Conservation (phyloP, 2,888 invertebrate genomes). For the Eupithecia subfuscata region DNA sequence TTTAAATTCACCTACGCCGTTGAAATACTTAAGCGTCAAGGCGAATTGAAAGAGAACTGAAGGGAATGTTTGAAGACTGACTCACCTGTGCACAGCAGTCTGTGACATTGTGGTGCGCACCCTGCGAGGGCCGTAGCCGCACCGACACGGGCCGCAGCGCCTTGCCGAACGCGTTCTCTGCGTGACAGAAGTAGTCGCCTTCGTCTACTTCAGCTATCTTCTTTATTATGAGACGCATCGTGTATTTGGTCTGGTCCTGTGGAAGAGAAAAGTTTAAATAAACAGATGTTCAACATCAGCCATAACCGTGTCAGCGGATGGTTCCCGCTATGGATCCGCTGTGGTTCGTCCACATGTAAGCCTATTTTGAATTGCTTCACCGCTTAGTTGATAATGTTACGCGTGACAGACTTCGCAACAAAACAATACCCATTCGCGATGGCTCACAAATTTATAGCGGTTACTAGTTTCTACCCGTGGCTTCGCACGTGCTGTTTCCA, state of each 20-base stretch:
- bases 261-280: background rate
- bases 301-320: too few relatives aligned
- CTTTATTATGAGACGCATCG: slow-evolving; percentile 90
- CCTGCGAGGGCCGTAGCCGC: slow-evolving; percentile 84
- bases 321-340: background rate
- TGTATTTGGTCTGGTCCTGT: slow-evolving; percentile 87
- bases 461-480: too few relatives aligned
- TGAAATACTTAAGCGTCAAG: too few relatives aligned
- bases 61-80: too few relatives aligned
- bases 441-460: too few relatives aligned
- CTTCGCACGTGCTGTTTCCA: too few relatives aligned
- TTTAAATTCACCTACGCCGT: too few relatives aligned
- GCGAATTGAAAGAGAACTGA: too few relatives aligned
- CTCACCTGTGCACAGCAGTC: slow-evolving; percentile 87
- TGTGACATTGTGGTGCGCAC: slow-evolving; percentile 88
- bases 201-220: slow-evolving; percentile 88
- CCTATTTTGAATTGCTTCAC: too few relatives aligned
- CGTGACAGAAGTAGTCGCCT: slow-evolving; percentile 93
- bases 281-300: background rate
- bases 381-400: background rate
- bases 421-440: too few relatives aligned
- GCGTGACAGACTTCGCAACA: too few relatives aligned
- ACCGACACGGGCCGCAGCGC: slow-evolving; percentile 89
- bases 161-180: slow-evolving; percentile 92
- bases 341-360: too few relatives aligned